Percentiles rank a stretch among this genome's conserved stretches.
These are phyloP conservation scores for Anadara kagoshimensis DNA, from an alignment of 1,140 invertebrate genomes.

Conservation along the genomic window DNA sequence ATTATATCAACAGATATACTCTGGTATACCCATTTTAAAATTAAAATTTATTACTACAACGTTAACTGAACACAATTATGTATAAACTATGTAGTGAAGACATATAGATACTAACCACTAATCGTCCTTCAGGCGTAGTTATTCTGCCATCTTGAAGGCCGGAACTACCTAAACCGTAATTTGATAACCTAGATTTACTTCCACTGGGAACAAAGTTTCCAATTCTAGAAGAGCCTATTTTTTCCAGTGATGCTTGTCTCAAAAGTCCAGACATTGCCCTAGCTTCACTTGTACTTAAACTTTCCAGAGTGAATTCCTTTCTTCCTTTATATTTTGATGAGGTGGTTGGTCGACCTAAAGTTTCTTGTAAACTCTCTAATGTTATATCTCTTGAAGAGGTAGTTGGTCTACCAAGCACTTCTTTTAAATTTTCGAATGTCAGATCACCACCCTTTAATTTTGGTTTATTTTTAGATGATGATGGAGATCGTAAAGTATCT, in stretches of 20 bases:
- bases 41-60: not conserved
- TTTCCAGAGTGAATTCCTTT: slow-evolving; percentile 70
- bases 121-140: slow-evolving; percentile 66
- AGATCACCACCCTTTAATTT: slow-evolving; percentile 34
- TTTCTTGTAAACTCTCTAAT: slow-evolving; percentile 59
- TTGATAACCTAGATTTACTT: slow-evolving; percentile 62
- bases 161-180: slow-evolving; percentile 54
- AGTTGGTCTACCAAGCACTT: slow-evolving; percentile 48
- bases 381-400: slow-evolving; percentile 62
- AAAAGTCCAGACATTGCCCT: slow-evolving; percentile 70
- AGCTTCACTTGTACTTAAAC: slow-evolving; percentile 68
- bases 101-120: slow-evolving; percentile 54
- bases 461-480: slow-evolving; percentile 45
- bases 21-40: too few species aligned
- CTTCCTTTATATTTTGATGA: slow-evolving; percentile 59
- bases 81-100: not conserved
- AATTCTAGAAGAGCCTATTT: slow-evolving; percentile 68
- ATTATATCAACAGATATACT: too few species aligned
- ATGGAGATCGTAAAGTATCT: slow-evolving; percentile 44
- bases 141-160: slow-evolving; percentile 58
- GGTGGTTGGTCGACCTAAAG: slow-evolving; percentile 57
- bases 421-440: slow-evolving; percentile 51
- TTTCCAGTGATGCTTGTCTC: slow-evolving; percentile 69
- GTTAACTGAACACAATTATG: not conserved
- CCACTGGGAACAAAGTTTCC: slow-evolving; percentile 64